Conservation (phyloP, 2,113 vertebrate species). For the Mormyrus iriodes region DNA sequence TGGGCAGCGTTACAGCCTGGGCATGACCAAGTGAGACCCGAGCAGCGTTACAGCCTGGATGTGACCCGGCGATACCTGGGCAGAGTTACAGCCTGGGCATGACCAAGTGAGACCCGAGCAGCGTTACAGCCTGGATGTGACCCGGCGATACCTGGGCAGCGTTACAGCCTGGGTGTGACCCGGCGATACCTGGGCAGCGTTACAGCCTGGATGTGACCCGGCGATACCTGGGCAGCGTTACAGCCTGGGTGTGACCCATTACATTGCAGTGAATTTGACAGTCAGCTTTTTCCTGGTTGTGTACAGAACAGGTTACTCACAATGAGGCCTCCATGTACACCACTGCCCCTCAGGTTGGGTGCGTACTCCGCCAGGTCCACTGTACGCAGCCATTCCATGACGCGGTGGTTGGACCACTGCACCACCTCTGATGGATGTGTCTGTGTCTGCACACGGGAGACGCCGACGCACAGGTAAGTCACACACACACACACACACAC, state of each 20-base stretch:
- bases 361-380: conserved; percentile 96
- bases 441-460: conserved; percentile 55
- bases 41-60: too few relatives aligned
- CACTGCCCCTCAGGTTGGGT: conserved; percentile 93
- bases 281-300: background rate
- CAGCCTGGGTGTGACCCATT: background rate
- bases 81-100: too few relatives aligned
- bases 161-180: background rate
- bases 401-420: conserved; percentile 96
- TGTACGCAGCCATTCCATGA: conserved; percentile 95
- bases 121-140: background rate
- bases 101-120: background rate
- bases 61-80: too few relatives aligned
- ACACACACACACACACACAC: background rate
- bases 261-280: background rate
- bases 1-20: too few relatives aligned
- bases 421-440: conserved; percentile 77
- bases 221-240: background rate
- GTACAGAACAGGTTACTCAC: conserved; percentile 60
- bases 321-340: conserved; percentile 89
- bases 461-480: background rate
- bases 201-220: background rate
- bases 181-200: rapidly evolving
- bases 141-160: background rate
- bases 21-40: too few relatives aligned